Conservation (phyloP, 2,797 vertebrate genomes). For the Arrhamphus sclerolepis region DNA sequence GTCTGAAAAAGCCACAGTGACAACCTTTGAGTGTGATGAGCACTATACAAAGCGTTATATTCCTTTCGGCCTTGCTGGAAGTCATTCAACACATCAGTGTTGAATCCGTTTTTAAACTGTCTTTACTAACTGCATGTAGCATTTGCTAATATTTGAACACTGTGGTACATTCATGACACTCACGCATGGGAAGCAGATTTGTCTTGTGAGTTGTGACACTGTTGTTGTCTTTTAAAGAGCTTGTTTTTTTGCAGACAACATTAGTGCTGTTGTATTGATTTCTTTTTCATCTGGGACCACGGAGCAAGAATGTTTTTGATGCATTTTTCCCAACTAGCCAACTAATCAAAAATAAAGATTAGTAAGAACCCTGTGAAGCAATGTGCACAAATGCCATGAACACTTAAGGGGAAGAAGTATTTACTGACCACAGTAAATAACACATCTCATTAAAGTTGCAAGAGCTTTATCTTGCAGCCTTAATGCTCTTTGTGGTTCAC, state of each 20-base stretch:
- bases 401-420: conserved; percentile 23
- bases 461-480: conserved; percentile 14
- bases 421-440: conserved; percentile 21
- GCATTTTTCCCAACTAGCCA: conserved; percentile 1
- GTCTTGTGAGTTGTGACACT: conserved; percentile 8
- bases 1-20: conserved; percentile 13
- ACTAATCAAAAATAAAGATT: conserved; percentile 12
- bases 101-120: conserved; percentile 13
- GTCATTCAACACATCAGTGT: conserved; percentile 3
- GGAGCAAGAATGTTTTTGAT: conserved; percentile 1
- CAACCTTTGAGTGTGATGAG: conserved; percentile 10
- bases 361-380: neutral
- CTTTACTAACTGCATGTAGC: conserved; percentile 7
- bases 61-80: neutral
- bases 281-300: conserved; percentile 3
- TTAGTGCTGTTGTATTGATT: conserved; percentile 4
- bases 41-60: neutral
- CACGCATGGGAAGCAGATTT: conserved; percentile 14
- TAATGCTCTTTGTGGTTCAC: conserved; percentile 24
- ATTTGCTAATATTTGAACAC: conserved; percentile 10
- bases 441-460: neutral
- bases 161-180: neutral
- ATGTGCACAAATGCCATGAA: conserved; percentile 11
- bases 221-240: neutral
- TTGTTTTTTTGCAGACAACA: conserved; percentile 1